phyloP scores from a whole-genome alignment of 2,888 invertebrate species.

The Actias luna region DNA sequence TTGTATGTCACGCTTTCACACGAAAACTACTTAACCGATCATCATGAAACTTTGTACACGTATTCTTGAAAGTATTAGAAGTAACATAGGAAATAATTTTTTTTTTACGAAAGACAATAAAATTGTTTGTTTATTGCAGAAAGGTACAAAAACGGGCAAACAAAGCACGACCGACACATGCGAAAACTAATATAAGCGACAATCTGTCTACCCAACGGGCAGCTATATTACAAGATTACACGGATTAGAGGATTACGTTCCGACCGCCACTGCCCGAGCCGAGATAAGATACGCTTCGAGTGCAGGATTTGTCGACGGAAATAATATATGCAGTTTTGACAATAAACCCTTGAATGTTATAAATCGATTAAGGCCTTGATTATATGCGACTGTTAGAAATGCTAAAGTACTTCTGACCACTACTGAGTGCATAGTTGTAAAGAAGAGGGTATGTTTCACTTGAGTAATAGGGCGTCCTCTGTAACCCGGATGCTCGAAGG shows the following conservation, averaged over 20 bases:
- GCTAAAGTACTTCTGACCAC: not conserved
- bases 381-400: not conserved
- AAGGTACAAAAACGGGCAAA: too few relatives aligned
- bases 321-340: slow-evolving; percentile 10
- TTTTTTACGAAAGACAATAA: too few relatives aligned
- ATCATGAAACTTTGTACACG: too few relatives aligned
- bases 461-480: too few relatives aligned
- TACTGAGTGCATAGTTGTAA: too few relatives aligned
- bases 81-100: too few relatives aligned
- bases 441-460: too few relatives aligned
- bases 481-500: too few relatives aligned
- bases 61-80: too few relatives aligned
- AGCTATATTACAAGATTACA: slow-evolving; percentile 12
- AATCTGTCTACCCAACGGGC: slow-evolving; percentile 19
- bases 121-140: too few relatives aligned
- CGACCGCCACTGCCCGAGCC: slow-evolving; percentile 11
- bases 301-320: slow-evolving; percentile 17
- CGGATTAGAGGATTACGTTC: slow-evolving; percentile 21
- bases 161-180: slow-evolving; percentile 10
- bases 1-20: too few relatives aligned
- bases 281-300: slow-evolving; percentile 21
- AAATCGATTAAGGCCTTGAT: not conserved
- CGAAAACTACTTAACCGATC: too few relatives aligned
- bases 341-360: not conserved
- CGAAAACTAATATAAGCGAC: slow-evolving; percentile 22